phyloP scores from a whole-genome alignment of 2,888 invertebrate species.

The Epirrita christyi region DNA sequence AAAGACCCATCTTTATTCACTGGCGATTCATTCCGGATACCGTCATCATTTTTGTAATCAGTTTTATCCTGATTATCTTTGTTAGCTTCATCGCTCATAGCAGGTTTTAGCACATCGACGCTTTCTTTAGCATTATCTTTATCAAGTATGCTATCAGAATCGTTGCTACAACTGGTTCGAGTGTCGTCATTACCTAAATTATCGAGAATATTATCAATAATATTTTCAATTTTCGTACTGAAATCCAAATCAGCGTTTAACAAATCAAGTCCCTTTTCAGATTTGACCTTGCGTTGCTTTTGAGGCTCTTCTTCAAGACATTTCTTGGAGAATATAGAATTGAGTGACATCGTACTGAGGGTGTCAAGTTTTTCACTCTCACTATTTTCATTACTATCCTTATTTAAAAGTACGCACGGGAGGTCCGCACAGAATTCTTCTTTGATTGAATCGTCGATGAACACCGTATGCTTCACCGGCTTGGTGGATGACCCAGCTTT shows the following conservation, averaged over 20 bases:
- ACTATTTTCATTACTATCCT: conserved; percentile 26
- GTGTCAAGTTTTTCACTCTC: conserved; percentile 47
- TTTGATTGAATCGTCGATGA: conserved; percentile 53
- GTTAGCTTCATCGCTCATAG: background rate
- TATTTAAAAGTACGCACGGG: conserved; percentile 53
- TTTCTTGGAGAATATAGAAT: conserved; percentile 61
- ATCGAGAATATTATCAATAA: conserved; percentile 56
- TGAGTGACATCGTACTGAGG: conserved; percentile 54
- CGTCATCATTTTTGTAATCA: background rate
- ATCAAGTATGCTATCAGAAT: conserved; percentile 29
- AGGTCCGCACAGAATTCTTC: conserved; percentile 45
- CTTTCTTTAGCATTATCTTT: conserved; percentile 11
- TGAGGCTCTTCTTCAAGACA: background rate
- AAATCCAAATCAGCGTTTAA: too few species aligned
- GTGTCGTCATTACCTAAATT: conserved; percentile 43
- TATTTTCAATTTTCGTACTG: conserved; percentile 38
- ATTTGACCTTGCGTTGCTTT: background rate
- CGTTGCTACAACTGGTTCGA: conserved; percentile 19
- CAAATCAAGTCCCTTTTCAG: background rate
- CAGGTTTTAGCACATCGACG: background rate
- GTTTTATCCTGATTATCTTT: background rate
- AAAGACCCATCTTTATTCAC: background rate
- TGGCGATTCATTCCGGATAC: background rate
- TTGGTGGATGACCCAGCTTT: conserved; percentile 48
- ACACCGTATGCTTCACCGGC: conserved; percentile 56